Conservation (phyloP, 2,888 invertebrate species). For the Pseudanteris insignis region DNA sequence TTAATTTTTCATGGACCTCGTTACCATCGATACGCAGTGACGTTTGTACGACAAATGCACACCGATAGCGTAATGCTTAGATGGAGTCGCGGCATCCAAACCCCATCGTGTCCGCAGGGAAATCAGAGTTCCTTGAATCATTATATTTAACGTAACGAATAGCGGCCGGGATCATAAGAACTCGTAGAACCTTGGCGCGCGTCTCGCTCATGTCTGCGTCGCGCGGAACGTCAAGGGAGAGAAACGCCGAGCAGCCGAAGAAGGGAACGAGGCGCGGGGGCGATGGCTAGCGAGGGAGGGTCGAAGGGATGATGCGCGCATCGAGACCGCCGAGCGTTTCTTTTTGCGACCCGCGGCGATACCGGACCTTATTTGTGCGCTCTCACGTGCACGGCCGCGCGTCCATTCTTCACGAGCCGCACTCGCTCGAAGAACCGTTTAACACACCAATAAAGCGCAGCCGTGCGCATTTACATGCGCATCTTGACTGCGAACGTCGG, state of each 20-base stretch:
- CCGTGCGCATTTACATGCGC: too few relatives aligned
- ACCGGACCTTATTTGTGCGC: slow-evolving; percentile 16
- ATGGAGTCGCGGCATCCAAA: too few relatives aligned
- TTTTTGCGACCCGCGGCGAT: slow-evolving; percentile 26
- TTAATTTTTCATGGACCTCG: too few relatives aligned
- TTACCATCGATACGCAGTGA: too few relatives aligned
- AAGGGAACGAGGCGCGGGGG: not conserved
- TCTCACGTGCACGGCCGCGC: slow-evolving; percentile 23
- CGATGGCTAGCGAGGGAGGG: not conserved
- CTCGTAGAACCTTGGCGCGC: slow-evolving; percentile 31
- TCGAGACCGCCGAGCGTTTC: slow-evolving; percentile 21
- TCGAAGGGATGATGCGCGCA: slow-evolving; percentile 7
- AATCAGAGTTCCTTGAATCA: slow-evolving; percentile 27
- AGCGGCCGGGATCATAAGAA: slow-evolving; percentile 23
- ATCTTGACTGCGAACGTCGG: too few relatives aligned
- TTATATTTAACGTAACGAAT: slow-evolving; percentile 24
- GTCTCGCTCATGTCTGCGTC: too few relatives aligned
- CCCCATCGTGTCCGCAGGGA: slow-evolving; percentile 15
- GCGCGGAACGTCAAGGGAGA: too few relatives aligned
- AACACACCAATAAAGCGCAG: too few relatives aligned
- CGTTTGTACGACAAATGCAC: too few relatives aligned
- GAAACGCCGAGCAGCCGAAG: slow-evolving; percentile 14
- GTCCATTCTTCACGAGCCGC: slow-evolving; percentile 27
- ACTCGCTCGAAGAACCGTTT: too few relatives aligned
- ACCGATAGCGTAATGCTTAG: too few relatives aligned